Evolutionary conservation across 2,888 invertebrate species (phyloP).

Genomic region (Mythimna impura): DNA sequence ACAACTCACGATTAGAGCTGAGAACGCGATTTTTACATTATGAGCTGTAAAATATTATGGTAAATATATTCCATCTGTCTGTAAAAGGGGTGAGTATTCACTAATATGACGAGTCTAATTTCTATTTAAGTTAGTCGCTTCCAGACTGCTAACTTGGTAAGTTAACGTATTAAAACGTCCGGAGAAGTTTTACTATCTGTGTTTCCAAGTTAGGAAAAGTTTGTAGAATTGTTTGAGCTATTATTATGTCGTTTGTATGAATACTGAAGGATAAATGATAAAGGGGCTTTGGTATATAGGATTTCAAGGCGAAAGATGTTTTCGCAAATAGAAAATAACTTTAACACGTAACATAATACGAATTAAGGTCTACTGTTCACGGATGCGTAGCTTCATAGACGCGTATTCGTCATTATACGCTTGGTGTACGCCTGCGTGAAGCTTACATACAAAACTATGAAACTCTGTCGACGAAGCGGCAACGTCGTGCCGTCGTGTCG

Average conservation of each 20-base stretch:
- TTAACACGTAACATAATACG: too few relatives aligned
- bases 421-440: too few relatives aligned
- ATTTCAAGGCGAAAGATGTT: not conserved
- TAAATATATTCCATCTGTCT: too few relatives aligned
- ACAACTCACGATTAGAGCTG: too few relatives aligned
- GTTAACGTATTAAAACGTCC: conserved; percentile 21
- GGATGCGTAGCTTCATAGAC: too few relatives aligned
- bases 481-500: too few relatives aligned
- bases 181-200: conserved; percentile 22
- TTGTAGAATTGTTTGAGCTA: conserved; percentile 24
- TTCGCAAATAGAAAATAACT: not conserved
- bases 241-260: conserved; percentile 43
- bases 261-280: not conserved
- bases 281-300: not conserved
- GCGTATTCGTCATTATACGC: too few relatives aligned
- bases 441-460: too few relatives aligned
- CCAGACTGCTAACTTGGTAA: conserved; percentile 3
- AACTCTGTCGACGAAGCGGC: too few relatives aligned
- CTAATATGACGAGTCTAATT: not conserved
- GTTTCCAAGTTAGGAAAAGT: conserved; percentile 40
- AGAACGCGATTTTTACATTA: too few relatives aligned
- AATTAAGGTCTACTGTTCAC: too few relatives aligned
- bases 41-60: too few relatives aligned
- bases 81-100: not conserved
- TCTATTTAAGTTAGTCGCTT: conserved; percentile 3